Evolutionary conservation across 2,113 vertebrate species (phyloP).

Genomic region (Psammodynastes pulverulentus): DNA sequence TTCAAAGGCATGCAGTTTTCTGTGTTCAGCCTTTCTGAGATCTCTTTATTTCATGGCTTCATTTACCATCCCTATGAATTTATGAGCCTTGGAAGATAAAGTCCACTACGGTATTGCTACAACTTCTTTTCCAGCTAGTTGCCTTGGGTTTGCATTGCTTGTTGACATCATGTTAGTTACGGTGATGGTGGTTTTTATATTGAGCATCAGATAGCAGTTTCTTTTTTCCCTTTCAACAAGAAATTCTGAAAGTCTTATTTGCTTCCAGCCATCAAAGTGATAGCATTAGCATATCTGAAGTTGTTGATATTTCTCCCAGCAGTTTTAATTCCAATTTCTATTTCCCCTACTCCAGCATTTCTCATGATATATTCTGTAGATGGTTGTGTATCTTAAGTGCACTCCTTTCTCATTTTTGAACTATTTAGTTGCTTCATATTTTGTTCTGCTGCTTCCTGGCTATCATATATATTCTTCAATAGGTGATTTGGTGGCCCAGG

Average conservation of each 20-base stretch:
- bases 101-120: neutral
- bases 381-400: neutral
- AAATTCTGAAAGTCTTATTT: neutral
- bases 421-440: neutral
- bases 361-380: neutral
- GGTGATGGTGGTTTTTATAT: neutral
- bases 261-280: neutral
- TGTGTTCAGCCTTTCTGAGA: neutral
- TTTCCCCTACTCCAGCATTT: neutral
- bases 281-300: neutral
- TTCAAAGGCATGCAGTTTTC: neutral
- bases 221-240: neutral
- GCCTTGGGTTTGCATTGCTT: neutral
- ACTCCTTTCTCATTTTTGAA: neutral
- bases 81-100: neutral
- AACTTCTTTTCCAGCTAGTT: neutral
- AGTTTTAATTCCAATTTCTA: neutral
- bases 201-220: neutral
- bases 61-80: neutral
- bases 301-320: neutral
- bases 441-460: neutral
- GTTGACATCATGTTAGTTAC: neutral
- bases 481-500: neutral
- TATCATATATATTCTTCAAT: neutral
- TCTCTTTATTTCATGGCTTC: neutral